Evolutionary conservation across 2,113 vertebrate species (phyloP).

Genomic region (Onychostruthus taczanowskii): DNA sequence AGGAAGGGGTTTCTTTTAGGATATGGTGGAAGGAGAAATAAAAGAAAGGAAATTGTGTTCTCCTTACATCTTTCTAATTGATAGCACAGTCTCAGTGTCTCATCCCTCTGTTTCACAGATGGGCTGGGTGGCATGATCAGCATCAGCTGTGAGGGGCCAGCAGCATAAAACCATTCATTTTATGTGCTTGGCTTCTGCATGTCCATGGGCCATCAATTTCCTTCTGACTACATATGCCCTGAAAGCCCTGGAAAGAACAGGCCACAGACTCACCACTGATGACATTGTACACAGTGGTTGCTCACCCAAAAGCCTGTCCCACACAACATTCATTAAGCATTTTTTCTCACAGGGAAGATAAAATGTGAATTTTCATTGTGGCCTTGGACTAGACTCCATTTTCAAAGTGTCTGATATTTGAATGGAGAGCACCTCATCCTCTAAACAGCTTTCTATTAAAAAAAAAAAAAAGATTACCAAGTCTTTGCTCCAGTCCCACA

Average conservation of each 20-base stretch:
- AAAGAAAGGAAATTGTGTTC: neutral
- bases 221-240: neutral
- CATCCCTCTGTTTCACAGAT: neutral
- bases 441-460: neutral
- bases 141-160: neutral
- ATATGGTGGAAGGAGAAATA: neutral
- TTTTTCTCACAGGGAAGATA: neutral
- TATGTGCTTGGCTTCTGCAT: neutral
- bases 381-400: neutral
- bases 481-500: neutral
- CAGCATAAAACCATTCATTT: neutral
- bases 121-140: neutral
- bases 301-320: neutral
- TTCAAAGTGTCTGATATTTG: neutral
- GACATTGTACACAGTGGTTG: neutral
- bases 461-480: neutral
- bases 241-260: neutral
- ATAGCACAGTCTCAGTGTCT: neutral
- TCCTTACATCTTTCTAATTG: neutral
- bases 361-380: neutral
- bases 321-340: neutral
- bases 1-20: neutral
- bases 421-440: neutral
- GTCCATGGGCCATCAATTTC: neutral
- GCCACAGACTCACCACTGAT: neutral